Percentiles rank a stretch among this genome's conserved stretches.
These are phyloP conservation scores for Tetramorium simillimum DNA, from an alignment of 1,140 invertebrate species.

Conservation along the genomic window DNA sequence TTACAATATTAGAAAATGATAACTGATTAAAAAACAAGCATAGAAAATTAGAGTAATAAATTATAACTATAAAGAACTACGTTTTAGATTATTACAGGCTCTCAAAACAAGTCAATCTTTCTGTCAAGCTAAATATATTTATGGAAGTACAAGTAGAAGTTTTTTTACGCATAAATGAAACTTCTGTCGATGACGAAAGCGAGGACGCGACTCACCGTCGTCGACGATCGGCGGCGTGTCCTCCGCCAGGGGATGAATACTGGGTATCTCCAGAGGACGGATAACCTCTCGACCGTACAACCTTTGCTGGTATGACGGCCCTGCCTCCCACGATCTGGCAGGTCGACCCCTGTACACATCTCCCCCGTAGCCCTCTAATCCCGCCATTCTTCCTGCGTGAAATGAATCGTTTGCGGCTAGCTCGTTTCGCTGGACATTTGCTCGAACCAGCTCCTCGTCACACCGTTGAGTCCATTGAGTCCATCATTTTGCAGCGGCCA, in stretches of 20 bases:
- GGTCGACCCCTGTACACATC: constrained; percentile 75
- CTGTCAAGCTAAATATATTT: too few relatives aligned
- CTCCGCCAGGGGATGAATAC: constrained; percentile 75
- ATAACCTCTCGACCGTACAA: constrained; percentile 81
- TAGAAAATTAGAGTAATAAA: too few relatives aligned
- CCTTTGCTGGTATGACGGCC: constrained; percentile 61
- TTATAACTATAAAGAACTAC: too few relatives aligned
- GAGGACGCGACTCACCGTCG: constrained; percentile 72
- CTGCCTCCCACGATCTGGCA: constrained; percentile 61
- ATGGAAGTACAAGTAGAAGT: too few relatives aligned
- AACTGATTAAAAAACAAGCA: too few relatives aligned
- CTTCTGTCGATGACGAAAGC: background rate
- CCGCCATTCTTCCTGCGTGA: constrained; percentile 55
- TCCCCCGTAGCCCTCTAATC: constrained; percentile 73
- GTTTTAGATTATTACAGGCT: too few relatives aligned
- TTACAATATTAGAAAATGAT: too few relatives aligned
- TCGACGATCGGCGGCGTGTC: constrained; percentile 75
- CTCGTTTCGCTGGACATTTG: constrained; percentile 21
- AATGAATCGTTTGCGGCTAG: background rate
- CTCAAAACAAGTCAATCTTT: too few relatives aligned
- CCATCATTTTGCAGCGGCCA: background rate
- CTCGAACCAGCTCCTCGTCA: background rate
- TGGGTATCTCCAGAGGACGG: constrained; percentile 76
- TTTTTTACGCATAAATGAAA: background rate
- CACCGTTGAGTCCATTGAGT: background rate